phyloP scores from a whole-genome alignment of 2,888 invertebrate genomes.

The Cerceris ruficornis region DNA sequence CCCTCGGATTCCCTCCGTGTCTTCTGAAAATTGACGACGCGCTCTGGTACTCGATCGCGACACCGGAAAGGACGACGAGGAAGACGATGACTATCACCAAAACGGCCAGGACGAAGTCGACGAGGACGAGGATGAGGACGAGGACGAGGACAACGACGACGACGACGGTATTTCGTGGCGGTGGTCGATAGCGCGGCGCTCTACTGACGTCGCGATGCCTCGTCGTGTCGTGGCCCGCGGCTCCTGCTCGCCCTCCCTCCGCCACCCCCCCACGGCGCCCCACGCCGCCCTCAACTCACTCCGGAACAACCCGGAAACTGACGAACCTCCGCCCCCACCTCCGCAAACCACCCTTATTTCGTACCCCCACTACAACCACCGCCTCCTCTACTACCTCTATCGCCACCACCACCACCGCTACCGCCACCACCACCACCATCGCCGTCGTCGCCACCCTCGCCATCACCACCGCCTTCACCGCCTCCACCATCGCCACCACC shows the following conservation, averaged over 20 bases:
- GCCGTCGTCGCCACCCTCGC: constrained; percentile 23
- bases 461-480: constrained; percentile 35
- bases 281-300: constrained; percentile 72
- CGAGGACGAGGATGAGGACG: constrained; percentile 34
- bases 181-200: constrained; percentile 81
- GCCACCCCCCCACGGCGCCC: constrained; percentile 57
- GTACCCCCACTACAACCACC: constrained; percentile 59
- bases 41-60: neutral
- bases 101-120: constrained; percentile 29
- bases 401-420: constrained; percentile 43
- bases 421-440: constrained; percentile 23
- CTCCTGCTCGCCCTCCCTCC: constrained; percentile 71
- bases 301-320: constrained; percentile 80
- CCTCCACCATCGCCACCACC: constrained; percentile 25
- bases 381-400: constrained; percentile 32
- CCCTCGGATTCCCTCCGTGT: constrained; percentile 2
- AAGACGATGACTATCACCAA: constrained; percentile 20
- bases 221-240: constrained; percentile 82
- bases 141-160: constrained; percentile 48
- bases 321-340: constrained; percentile 71
- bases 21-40: neutral
- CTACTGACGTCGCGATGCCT: constrained; percentile 82
- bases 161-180: constrained; percentile 74
- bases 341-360: constrained; percentile 77
- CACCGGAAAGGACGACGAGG: constrained; percentile 36